A percentile compares a stretch with the other conserved stretches of the same genome.
These are phyloP conservation scores for Drosophila baimaii DNA, from an alignment of 1,140 invertebrate species.

Conservation along the genomic window DNA sequence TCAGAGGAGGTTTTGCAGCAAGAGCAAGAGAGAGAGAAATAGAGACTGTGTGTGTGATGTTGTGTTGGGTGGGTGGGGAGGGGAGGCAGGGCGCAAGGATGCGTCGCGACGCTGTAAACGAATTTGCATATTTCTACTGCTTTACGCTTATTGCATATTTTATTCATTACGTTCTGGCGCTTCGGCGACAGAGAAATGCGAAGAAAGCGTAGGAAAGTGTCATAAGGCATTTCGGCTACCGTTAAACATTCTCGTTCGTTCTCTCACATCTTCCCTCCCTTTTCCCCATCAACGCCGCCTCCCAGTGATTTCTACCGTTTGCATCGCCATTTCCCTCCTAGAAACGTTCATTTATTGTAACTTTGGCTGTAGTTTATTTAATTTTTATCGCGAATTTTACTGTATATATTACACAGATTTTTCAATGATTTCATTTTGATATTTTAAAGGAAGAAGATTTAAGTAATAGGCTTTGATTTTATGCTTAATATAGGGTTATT, in stretches of 20 bases:
- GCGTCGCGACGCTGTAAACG: constrained; percentile 45
- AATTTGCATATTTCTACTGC: constrained; percentile 76
- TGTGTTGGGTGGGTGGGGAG: neutral
- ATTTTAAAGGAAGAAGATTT: too few species aligned
- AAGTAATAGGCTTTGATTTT: too few species aligned
- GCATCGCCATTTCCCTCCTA: constrained; percentile 35
- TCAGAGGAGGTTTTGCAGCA: neutral
- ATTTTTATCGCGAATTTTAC: neutral
- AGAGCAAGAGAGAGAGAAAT: neutral
- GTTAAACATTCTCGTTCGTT: constrained; percentile 19
- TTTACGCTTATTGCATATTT: constrained; percentile 80
- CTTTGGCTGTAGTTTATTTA: neutral
- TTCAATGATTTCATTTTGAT: neutral
- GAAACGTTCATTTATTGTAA: too few species aligned
- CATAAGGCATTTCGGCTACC: constrained; percentile 67
- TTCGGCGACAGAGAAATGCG: constrained; percentile 38
- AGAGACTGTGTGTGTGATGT: neutral
- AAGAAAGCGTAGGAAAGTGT: constrained; percentile 61
- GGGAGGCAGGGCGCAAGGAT: constrained; percentile 1
- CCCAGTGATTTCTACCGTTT: constrained; percentile 22
- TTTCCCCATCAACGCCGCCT: neutral
- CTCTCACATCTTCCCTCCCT: neutral
- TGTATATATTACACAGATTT: neutral
- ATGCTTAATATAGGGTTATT: too few species aligned
- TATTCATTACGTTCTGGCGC: constrained; percentile 79